phyloP scores from a whole-genome alignment of 2,888 invertebrate species.

The Diadegma fenestrale region DNA sequence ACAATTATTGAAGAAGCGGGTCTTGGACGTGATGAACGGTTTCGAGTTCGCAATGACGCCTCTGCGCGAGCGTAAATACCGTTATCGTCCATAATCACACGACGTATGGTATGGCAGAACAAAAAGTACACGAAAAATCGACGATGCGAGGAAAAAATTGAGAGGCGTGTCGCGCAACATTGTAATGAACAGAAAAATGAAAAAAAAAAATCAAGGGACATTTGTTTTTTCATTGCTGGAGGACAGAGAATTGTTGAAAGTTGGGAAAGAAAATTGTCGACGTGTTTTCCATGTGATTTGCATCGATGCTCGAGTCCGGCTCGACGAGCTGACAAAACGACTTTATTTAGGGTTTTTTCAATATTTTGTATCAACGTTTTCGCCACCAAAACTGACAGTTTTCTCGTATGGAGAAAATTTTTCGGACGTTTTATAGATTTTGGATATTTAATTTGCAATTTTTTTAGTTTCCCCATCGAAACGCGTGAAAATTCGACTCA shows the following conservation, averaged over 20 bases:
- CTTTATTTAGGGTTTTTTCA: too few relatives aligned
- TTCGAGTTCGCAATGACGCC: constrained; percentile 45
- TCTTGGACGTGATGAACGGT: constrained; percentile 36
- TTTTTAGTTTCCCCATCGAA: too few relatives aligned
- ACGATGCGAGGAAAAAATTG: constrained; percentile 44
- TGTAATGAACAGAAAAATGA: background rate
- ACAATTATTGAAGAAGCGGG: constrained; percentile 8
- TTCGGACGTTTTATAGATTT: too few relatives aligned
- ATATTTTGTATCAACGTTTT: too few relatives aligned
- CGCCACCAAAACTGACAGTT: too few relatives aligned
- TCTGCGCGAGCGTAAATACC: constrained; percentile 60
- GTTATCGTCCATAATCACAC: constrained; percentile 32
- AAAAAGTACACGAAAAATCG: constrained; percentile 24
- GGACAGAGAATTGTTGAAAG: background rate
- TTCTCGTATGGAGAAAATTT: too few relatives aligned
- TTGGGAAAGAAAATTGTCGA: background rate
- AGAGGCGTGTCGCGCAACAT: constrained; percentile 20
- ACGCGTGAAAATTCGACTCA: too few relatives aligned
- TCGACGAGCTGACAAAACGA: too few relatives aligned
- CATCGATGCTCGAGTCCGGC: too few relatives aligned
- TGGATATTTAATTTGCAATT: too few relatives aligned
- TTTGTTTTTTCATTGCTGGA: background rate
- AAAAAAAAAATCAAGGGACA: background rate
- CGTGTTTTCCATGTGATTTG: background rate
- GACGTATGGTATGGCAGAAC: background rate